phyloP scores from a whole-genome alignment of 2,113 vertebrate species.

The Otis tarda region DNA sequence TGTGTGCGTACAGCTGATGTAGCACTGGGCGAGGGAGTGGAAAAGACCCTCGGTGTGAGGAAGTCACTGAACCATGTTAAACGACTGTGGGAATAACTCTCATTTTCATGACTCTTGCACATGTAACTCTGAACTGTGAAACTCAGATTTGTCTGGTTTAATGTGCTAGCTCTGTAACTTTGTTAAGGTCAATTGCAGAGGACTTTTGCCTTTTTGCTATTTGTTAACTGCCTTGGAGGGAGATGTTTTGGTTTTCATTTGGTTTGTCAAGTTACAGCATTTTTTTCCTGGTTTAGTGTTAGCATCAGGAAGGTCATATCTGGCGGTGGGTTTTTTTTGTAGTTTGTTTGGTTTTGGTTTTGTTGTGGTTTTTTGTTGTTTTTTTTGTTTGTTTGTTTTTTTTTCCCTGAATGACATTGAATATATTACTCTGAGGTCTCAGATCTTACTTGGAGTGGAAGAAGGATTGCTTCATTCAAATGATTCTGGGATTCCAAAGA shows the following conservation, averaged over 20 bases:
- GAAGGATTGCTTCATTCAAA: background rate
- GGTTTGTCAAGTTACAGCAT: background rate
- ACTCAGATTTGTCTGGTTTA: conserved; percentile 6
- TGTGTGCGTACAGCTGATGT: background rate
- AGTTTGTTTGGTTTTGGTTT: too few relatives aligned
- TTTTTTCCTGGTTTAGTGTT: background rate
- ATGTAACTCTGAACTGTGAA: conserved; percentile 18
- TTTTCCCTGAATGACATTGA: background rate
- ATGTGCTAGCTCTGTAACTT: background rate
- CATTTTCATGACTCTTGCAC: conserved; percentile 29
- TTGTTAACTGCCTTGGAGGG: background rate
- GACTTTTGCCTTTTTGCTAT: background rate
- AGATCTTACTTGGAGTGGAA: background rate
- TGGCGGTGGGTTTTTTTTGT: background rate
- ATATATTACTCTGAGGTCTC: background rate
- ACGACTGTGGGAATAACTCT: background rate
- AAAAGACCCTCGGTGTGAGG: background rate
- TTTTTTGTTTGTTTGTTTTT: too few relatives aligned
- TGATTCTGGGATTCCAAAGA: background rate
- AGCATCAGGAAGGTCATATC: background rate
- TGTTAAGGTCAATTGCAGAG: background rate
- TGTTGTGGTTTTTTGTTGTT: too few relatives aligned
- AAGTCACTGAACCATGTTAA: background rate
- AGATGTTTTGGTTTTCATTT: background rate
- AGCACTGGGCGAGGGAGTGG: background rate